phyloP scores from a whole-genome alignment of 2,113 vertebrate genomes.

The Myotis davidii region DNA sequence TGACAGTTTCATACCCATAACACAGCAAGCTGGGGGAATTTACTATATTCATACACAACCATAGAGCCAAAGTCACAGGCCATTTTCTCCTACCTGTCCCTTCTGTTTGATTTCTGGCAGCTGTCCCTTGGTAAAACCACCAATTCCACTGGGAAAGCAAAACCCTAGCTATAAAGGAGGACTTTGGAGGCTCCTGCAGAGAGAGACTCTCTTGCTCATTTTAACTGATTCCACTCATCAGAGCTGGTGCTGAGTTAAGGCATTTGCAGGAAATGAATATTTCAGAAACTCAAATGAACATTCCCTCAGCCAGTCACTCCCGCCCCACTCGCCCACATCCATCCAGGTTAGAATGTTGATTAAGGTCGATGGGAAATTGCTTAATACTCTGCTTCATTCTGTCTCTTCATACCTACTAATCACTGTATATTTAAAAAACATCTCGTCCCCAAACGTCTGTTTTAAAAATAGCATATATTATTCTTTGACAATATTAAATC shows the following conservation, averaged over 20 bases:
- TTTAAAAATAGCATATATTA: constrained; percentile 41
- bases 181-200: background rate
- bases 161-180: background rate
- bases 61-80: background rate
- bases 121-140: background rate
- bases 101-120: constrained; percentile 37
- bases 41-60: background rate
- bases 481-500: background rate
- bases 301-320: background rate
- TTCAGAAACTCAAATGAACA: background rate
- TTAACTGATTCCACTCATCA: background rate
- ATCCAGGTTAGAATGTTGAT: background rate
- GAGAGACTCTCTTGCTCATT: background rate
- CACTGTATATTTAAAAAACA: constrained; percentile 38
- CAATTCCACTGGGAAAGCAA: background rate
- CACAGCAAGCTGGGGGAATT: background rate
- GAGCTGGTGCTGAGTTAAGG: background rate
- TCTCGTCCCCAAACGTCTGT: background rate
- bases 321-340: background rate
- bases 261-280: background rate
- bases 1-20: background rate
- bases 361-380: constrained; percentile 13
- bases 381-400: background rate
- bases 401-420: background rate
- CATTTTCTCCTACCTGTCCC: constrained; percentile 30